Base-by-base conservation (phyloP, 2,888 invertebrate species). In the Exocentrus adspersus region DNA sequence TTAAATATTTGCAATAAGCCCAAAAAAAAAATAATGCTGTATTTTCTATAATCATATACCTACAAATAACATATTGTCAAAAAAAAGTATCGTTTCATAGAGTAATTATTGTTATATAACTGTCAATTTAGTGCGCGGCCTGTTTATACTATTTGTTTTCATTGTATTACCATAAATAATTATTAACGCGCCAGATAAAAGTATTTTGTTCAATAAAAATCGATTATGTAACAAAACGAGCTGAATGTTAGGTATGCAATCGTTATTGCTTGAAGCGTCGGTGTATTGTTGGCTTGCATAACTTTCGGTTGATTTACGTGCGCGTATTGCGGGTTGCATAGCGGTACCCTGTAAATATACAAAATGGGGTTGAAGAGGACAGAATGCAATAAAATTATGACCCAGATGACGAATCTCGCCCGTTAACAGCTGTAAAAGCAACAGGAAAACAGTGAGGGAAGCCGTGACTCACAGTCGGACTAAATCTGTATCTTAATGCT, bases 401-500 rank as follows among this genome's bases (percentile, higher is more conserved):
- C 70, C 71, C 67, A 72, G 69, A 73, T 73, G 73, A 70, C 68
- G 67, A 65, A 68, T 65, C 48, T 48, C 57, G 57, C 57, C 56
- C 59, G 66, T 54, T 42, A 60, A 43, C 67, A 67, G 69, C 63
- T 69, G 67, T 56, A 63, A 64, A 63, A 72, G 71, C 68, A 67
- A 71, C 68, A 69, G 69, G 69, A 69, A 71, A 65, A 68, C 65
- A 61, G 65, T 68, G 70, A 67, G 72, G 71, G 70, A 72, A 69
- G 62, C 62, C 62, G 65, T 73, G 72, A 73, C 68, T 73, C 73
- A 73, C 67, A 43, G 62, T 45, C 51, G 64, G 65, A 71, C 71
- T 72, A 70, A 72, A 72, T 71, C 73, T 71, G 73, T 71, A 66
- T 71, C 64, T 62, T 64, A 68, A 65, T 64, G 67, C 64, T 69